A percentile compares a stretch with the other conserved stretches of the same genome.
phyloP scores from a whole-genome alignment of 2,113 vertebrate genomes.

The Symphodus melops region DNA sequence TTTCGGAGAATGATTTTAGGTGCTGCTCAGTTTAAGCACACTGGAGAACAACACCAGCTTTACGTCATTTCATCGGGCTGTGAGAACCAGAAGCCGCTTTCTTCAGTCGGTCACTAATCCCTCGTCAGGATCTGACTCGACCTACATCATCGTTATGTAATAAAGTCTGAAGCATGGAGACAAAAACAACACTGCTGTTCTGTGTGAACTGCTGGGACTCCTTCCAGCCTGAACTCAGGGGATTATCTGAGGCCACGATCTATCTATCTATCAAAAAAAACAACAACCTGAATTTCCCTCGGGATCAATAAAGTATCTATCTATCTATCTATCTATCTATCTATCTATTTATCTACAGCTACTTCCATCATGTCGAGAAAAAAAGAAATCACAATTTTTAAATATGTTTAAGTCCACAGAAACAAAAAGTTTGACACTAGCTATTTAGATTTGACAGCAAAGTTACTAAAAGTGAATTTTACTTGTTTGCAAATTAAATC shows the following conservation, averaged over 20 bases:
- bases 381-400: no score
- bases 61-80: background rate
- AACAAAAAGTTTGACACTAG: background rate
- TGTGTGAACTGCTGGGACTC: constrained; percentile 17
- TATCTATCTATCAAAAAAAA: no score
- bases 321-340: no score
- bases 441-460: no score
- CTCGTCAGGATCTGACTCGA: constrained; percentile 30
- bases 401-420: background rate
- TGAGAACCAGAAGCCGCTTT: constrained; percentile 23
- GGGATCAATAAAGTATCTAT: no score
- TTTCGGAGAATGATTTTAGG: background rate
- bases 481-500: no score
- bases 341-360: no score
- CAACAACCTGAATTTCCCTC: no score
- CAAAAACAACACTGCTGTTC: background rate
- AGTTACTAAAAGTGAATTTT: no score
- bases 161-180: background rate
- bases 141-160: constrained; percentile 41
- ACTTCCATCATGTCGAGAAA: no score
- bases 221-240: constrained; percentile 3
- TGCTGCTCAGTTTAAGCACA: background rate
- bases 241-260: constrained; percentile 23
- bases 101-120: constrained; percentile 29
- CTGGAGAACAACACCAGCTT: no score